Percentiles rank a stretch among this genome's conserved stretches.
Conservation (phyloP, 2,797 vertebrate species). For the Pelochelys cantorii region DNA sequence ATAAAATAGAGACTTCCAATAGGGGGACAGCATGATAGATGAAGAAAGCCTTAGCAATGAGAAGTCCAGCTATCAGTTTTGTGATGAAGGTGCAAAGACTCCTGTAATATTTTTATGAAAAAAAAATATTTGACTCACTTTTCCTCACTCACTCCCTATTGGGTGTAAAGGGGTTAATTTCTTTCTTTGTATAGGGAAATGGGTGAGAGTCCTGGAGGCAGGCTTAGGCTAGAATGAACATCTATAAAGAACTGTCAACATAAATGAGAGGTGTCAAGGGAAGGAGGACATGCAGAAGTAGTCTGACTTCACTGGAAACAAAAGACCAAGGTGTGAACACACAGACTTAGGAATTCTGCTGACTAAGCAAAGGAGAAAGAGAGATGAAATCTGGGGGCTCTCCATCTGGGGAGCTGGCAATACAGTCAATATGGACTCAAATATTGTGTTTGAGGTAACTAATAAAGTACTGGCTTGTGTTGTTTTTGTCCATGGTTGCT, state of each 20-base stretch:
- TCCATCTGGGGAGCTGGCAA: background rate
- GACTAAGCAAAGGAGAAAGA: background rate
- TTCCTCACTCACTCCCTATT: background rate
- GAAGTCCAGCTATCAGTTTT: background rate
- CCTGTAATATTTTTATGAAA: background rate
- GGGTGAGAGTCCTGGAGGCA: background rate
- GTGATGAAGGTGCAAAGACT: background rate
- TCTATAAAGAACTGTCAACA: background rate
- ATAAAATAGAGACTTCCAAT: background rate
- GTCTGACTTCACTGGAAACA: background rate
- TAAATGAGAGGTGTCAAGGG: background rate
- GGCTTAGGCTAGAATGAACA: background rate
- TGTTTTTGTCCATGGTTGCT: background rate
- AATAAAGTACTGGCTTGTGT: background rate
- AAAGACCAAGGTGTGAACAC: background rate
- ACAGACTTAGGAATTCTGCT: background rate
- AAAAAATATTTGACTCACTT: background rate
- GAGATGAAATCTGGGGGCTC: background rate
- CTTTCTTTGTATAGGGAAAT: background rate
- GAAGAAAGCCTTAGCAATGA: background rate
- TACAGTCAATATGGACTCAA: background rate
- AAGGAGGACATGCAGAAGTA: background rate
- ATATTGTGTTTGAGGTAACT: background rate
- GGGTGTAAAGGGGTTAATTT: background rate
- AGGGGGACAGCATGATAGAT: background rate